A percentile compares a stretch with the other conserved stretches of the same genome.
Evolutionary conservation across 2,113 vertebrate species (phyloP).

Genomic region (Quiscalus mexicanus): DNA sequence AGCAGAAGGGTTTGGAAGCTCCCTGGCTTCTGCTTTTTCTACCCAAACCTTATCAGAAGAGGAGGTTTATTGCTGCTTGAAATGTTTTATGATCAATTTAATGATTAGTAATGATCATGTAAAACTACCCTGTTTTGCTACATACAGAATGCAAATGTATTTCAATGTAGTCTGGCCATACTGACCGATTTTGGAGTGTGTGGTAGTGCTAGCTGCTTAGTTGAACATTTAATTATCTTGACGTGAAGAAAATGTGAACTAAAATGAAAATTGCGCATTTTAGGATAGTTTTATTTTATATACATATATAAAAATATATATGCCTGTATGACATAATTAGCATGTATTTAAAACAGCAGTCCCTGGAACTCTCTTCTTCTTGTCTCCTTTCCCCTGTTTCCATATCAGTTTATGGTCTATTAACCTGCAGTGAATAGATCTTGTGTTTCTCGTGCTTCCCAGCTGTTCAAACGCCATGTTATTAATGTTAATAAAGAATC

Average conservation of each 20-base stretch:
- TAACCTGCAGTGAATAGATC: background rate
- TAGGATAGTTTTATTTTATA: background rate
- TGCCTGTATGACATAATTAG: no score
- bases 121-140: background rate
- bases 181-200: background rate
- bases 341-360: background rate
- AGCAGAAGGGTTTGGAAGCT: background rate
- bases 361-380: background rate
- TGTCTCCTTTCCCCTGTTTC: background rate
- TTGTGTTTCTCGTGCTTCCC: background rate
- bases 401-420: background rate
- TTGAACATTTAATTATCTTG: background rate
- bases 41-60: background rate
- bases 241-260: background rate
- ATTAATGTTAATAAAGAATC: slow-evolving; percentile 3
- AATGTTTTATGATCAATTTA: background rate
- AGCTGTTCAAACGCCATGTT: background rate
- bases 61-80: background rate
- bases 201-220: background rate
- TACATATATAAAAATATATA: background rate
- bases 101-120: background rate
- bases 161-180: background rate
- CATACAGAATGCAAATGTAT: background rate
- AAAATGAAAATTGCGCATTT: background rate
- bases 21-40: background rate